Evolutionary conservation across 2,113 vertebrate genomes (phyloP).

Genomic region (Raja brachyura): DNA sequence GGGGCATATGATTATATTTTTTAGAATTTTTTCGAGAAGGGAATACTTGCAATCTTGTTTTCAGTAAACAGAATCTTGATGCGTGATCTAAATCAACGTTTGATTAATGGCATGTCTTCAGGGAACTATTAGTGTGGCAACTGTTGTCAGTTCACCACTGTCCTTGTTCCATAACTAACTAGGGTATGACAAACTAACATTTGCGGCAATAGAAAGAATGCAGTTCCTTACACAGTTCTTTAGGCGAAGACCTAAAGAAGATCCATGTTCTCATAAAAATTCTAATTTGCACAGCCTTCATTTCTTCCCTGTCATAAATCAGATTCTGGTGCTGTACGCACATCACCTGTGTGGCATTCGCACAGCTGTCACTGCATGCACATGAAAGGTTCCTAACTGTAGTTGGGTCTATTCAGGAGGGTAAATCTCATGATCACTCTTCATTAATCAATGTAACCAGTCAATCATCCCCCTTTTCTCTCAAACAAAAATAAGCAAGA

Average conservation of each 20-base stretch:
- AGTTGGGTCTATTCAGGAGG: neutral
- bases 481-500: too few species aligned
- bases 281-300: slow-evolving; percentile 3
- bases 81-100: slow-evolving; percentile 5
- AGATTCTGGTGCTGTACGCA: neutral
- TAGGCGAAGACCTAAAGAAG: neutral
- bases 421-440: neutral
- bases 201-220: neutral
- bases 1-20: neutral
- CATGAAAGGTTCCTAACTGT: neutral
- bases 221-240: neutral
- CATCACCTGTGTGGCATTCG: neutral
- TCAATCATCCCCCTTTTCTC: neutral
- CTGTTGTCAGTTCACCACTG: slow-evolving; percentile 1
- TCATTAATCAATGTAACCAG: too few species aligned
- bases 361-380: neutral
- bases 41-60: slow-evolving; percentile 14
- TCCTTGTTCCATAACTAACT: slow-evolving; percentile 13
- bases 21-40: neutral
- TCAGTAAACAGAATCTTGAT: slow-evolving; percentile 16
- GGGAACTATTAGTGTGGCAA: slow-evolving; percentile 14
- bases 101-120: slow-evolving; percentile 28
- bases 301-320: slow-evolving; percentile 4
- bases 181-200: slow-evolving; percentile 20
- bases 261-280: slow-evolving; percentile 18